Base-by-base conservation (phyloP, 2,797 vertebrate genomes). In the Acipenser ruthenus region DNA sequence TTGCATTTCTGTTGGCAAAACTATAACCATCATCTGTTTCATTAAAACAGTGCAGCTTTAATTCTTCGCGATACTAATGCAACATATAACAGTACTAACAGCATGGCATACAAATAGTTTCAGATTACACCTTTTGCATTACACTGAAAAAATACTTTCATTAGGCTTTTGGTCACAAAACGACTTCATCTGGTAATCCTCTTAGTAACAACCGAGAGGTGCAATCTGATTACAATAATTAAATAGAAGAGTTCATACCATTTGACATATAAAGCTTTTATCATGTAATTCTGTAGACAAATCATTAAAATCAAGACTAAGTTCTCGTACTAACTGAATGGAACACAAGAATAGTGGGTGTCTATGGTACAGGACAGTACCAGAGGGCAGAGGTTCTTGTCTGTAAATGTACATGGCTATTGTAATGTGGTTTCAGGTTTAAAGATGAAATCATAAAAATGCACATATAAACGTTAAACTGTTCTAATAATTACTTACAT, bases 221-320 rank as follows among this genome's bases (percentile, higher is more conserved):
- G 66, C 67, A 68, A 71, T 71, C 66, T 65, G 67, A 67, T 18
- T 55, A 67, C 62, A 64, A 56, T 60, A 67, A 60, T 64, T 49
- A 67, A 48, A 51, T 13, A 64, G 4, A 60, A 59, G 6, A 59
- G n/a, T 66, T 49, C 12, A 58, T 58, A 23, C 65, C 55, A 58
- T 66, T 66, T 59, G 12, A 58, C 4, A 2, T n/a, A 47, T 65
- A 9, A n/a, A 65, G 37, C 48, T 18, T 51, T 55, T 15, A 15
- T 53, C n/a, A 56, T 56, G 64, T 49, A 65, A 53, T n/a, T 37
- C 37, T 65, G 64, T 49, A 58, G 53, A 47, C 53, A 65, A 51
- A 55, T 10, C 52, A 18, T 69, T 15, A 50, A 66, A 23, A 13
- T 23, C 37, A 13, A 15, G 4, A 37, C 37, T 5, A 37, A 37